A percentile compares a stretch with the other conserved stretches of the same genome.
These are phyloP conservation scores for Stramonita haemastoma DNA, from an alignment of 2,888 invertebrate species.

Conservation along the genomic window DNA sequence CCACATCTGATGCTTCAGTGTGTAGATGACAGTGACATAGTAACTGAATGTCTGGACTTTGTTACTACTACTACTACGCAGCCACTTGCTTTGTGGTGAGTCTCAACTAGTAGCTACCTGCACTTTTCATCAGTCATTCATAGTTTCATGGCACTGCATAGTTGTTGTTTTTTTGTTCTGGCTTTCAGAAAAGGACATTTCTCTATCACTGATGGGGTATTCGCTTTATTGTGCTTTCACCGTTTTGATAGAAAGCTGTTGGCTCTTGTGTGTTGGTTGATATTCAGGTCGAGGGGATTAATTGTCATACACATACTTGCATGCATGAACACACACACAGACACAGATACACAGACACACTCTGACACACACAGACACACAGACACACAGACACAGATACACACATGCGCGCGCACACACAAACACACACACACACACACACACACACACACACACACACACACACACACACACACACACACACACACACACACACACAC, in stretches of 20 bases:
- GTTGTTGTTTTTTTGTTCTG: too few relatives aligned
- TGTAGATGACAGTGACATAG: too few relatives aligned
- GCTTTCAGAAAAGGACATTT: too few relatives aligned
- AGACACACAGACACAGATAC: constrained; percentile 27
- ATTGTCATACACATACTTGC: too few relatives aligned
- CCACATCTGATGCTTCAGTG: too few relatives aligned
- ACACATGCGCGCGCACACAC: neutral
- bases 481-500: neutral
- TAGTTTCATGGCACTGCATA: too few relatives aligned
- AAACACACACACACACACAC: neutral
- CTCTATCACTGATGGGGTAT: too few relatives aligned
- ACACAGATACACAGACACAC: neutral
- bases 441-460: constrained; percentile 26
- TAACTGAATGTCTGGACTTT: neutral
- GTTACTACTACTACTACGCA: neutral
- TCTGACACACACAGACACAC: neutral
- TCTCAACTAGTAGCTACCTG: neutral
- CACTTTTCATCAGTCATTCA: neutral
- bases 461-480: constrained; percentile 29
- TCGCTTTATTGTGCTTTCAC: too few relatives aligned
- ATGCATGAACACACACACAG: too few relatives aligned
- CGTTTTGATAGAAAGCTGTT: too few relatives aligned
- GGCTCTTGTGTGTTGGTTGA: too few relatives aligned
- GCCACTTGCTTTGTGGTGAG: neutral
- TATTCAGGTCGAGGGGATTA: too few relatives aligned